These are phyloP conservation scores for Saxidomus purpurata DNA, from an alignment of 1,140 invertebrate genomes.

Conservation along the genomic window DNA sequence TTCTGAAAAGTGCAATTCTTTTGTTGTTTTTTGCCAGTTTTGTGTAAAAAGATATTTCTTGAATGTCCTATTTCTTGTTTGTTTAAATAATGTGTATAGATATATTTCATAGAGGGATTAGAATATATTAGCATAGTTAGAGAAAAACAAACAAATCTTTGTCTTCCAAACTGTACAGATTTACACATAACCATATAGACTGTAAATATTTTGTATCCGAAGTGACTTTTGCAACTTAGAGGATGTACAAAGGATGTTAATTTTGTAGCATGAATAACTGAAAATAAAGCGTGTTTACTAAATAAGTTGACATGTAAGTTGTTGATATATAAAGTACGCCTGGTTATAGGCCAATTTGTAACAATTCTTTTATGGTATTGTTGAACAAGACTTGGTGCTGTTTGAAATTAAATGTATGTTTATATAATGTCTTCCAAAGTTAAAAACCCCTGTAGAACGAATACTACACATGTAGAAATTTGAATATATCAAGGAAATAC, in stretches of 20 bases:
- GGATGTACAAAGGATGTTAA: neutral
- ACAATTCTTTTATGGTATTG: too few species aligned
- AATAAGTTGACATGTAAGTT: too few species aligned
- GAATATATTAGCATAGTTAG: neutral
- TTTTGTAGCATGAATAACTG: neutral
- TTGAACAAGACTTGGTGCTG: too few species aligned
- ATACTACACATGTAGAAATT: too few species aligned
- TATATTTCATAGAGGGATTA: neutral
- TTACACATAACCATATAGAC: neutral
- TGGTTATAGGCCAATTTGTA: too few species aligned
- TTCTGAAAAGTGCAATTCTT: constrained; percentile 30
- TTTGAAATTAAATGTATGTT: too few species aligned
- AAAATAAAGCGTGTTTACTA: too few species aligned
- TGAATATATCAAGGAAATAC: too few species aligned
- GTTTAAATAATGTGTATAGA: neutral
- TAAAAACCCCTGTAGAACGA: too few species aligned
- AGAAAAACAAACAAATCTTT: constrained; percentile 50
- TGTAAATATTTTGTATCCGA: neutral
- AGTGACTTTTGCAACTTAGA: neutral
- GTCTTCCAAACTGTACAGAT: constrained; percentile 58
- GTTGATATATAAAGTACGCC: too few species aligned
- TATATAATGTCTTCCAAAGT: too few species aligned
- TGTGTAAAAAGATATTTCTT: constrained; percentile 3
- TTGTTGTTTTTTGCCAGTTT: neutral
- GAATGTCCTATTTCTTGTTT: neutral